These are phyloP conservation scores for Diarsia mendica DNA, from an alignment of 2,888 invertebrate genomes.

Conservation along the genomic window DNA sequence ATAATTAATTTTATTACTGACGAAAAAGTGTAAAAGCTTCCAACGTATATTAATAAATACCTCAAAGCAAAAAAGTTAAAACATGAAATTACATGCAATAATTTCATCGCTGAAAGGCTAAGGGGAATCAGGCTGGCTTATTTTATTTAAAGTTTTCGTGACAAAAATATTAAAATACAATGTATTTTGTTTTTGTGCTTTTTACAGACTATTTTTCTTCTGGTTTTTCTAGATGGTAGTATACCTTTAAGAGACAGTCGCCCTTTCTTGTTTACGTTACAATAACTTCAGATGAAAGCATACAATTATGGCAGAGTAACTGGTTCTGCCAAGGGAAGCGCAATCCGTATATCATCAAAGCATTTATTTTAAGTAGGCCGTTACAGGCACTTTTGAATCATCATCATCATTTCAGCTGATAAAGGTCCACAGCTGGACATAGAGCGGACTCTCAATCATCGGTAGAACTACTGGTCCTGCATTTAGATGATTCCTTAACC, in stretches of 20 bases:
- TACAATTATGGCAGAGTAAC: neutral
- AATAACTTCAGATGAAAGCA: no score
- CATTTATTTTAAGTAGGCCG: no score
- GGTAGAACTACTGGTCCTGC: no score
- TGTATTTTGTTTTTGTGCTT: neutral
- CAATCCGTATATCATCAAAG: neutral
- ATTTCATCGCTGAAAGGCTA: slow-evolving; percentile 16
- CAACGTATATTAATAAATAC: slow-evolving; percentile 8
- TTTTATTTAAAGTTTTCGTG: slow-evolving; percentile 6
- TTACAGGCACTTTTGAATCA: no score
- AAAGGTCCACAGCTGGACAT: neutral
- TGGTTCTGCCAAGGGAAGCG: neutral
- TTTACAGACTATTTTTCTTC: neutral
- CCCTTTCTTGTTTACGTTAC: no score
- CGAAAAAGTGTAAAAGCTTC: slow-evolving; percentile 1
- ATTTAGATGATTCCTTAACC: neutral
- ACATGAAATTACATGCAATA: slow-evolving; percentile 21
- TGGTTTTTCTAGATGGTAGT: neutral
- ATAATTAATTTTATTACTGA: neutral
- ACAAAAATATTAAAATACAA: slow-evolving; percentile 4
- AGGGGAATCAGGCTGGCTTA: neutral
- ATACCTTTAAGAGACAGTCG: neutral
- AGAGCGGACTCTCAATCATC: neutral
- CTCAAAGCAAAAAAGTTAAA: slow-evolving; percentile 7
- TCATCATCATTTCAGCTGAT: neutral